phyloP scores from a whole-genome alignment of 1,140 invertebrate species.

The Centruroides sculpturatus region DNA sequence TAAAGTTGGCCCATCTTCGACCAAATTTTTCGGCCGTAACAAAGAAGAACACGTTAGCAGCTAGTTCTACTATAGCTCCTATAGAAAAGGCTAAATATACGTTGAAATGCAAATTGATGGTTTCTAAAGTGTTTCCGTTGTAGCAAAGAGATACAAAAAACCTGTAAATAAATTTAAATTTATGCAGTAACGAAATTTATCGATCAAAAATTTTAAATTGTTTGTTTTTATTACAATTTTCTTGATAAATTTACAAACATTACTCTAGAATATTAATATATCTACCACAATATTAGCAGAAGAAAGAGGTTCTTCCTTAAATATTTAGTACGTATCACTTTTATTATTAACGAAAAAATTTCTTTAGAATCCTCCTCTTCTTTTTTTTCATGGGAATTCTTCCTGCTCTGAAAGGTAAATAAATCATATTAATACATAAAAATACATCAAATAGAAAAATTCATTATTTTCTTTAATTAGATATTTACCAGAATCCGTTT shows the following conservation, averaged over 20 bases:
- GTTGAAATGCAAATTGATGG: constrained; percentile 58
- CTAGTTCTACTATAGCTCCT: constrained; percentile 62
- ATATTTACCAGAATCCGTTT: no score
- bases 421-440: no score
- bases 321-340: no score
- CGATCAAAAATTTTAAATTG: no score
- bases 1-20: constrained; percentile 63
- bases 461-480: no score
- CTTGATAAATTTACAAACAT: background rate
- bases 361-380: no score
- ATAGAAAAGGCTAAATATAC: constrained; percentile 70
- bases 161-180: constrained; percentile 27
- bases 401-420: no score
- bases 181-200: background rate
- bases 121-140: constrained; percentile 70
- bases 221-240: no score
- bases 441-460: no score
- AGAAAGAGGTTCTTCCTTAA: constrained; percentile 11
- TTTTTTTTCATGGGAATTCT: no score
- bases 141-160: constrained; percentile 73
- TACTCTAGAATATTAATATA: background rate
- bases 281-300: constrained; percentile 8
- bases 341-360: no score
- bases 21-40: constrained; percentile 64
- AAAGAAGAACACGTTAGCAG: constrained; percentile 65